phyloP scores from a whole-genome alignment of 2,797 vertebrate genomes.

The Chaenodraco wilsoni region DNA sequence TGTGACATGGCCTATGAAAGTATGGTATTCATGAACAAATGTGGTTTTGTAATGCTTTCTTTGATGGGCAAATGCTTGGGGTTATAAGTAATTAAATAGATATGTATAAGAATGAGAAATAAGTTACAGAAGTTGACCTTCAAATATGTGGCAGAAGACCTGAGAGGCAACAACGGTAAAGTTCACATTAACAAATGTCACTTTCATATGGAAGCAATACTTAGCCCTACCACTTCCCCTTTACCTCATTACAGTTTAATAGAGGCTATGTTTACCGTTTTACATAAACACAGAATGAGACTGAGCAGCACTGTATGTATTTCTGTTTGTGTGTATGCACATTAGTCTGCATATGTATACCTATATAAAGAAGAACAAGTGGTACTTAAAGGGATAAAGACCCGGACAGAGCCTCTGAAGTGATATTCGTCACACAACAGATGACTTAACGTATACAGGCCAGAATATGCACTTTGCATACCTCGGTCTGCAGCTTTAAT shows the following conservation, averaged over 20 bases:
- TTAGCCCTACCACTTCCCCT: conserved; percentile 31
- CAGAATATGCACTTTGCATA: neutral
- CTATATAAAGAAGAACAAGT: neutral
- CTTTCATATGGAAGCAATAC: conserved; percentile 76
- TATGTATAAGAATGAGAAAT: neutral
- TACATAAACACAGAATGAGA: conserved; percentile 58
- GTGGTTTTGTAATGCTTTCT: conserved; percentile 29
- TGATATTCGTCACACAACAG: neutral
- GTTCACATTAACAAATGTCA: conserved; percentile 47
- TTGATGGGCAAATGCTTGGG: conserved; percentile 12
- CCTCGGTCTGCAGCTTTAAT: conserved; percentile 10
- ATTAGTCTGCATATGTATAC: conserved; percentile 1
- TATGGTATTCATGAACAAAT: conserved; percentile 36
- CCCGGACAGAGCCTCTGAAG: neutral
- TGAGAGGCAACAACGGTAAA: conserved; percentile 31
- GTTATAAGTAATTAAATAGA: neutral
- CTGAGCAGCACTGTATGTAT: conserved; percentile 14
- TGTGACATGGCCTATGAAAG: conserved; percentile 37
- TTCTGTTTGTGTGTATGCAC: conserved; percentile 18
- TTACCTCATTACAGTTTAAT: conserved; percentile 52
- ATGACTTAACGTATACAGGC: neutral
- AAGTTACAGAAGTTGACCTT: conserved; percentile 1
- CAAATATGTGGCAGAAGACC: conserved; percentile 44
- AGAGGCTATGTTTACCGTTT: conserved; percentile 64
- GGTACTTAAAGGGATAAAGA: conserved; percentile 8